A percentile compares a stretch with the other conserved stretches of the same genome.
These are phyloP conservation scores for Drosophila fulvimacula DNA, from an alignment of 2,888 invertebrate genomes.

Conservation along the genomic window DNA sequence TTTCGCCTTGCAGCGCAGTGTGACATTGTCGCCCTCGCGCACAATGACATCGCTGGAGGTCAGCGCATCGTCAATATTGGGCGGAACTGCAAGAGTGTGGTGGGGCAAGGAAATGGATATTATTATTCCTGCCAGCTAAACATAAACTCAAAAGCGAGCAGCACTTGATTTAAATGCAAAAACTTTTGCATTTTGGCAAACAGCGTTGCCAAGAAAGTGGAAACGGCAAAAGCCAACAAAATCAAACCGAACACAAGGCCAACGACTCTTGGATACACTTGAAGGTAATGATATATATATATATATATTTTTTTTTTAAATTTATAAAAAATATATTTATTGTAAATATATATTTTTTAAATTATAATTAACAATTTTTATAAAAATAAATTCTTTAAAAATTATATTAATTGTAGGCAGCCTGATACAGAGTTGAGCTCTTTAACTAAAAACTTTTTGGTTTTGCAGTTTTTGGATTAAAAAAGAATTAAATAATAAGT, in stretches of 20 bases:
- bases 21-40: constrained; percentile 95
- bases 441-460: too few species aligned
- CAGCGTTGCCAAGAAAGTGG: constrained; percentile 55
- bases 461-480: too few species aligned
- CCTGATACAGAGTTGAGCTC: neutral
- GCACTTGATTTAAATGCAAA: constrained; percentile 67
- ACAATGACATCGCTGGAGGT: constrained; percentile 97
- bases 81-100: constrained; percentile 89
- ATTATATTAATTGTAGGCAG: too few species aligned
- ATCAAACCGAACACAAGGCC: neutral
- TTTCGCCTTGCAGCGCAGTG: constrained; percentile 94
- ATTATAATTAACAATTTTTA: too few species aligned
- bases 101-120: constrained; percentile 78
- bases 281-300: too few species aligned
- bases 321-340: too few species aligned
- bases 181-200: constrained; percentile 64
- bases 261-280: constrained; percentile 34
- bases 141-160: constrained; percentile 48
- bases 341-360: too few species aligned
- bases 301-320: too few species aligned
- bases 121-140: constrained; percentile 54
- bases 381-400: too few species aligned
- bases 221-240: constrained; percentile 15
- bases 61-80: constrained; percentile 95
- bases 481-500: too few species aligned